Evolutionary conservation across 1,140 invertebrate genomes (phyloP).

Genomic region (Belonocnema kinseyi): DNA sequence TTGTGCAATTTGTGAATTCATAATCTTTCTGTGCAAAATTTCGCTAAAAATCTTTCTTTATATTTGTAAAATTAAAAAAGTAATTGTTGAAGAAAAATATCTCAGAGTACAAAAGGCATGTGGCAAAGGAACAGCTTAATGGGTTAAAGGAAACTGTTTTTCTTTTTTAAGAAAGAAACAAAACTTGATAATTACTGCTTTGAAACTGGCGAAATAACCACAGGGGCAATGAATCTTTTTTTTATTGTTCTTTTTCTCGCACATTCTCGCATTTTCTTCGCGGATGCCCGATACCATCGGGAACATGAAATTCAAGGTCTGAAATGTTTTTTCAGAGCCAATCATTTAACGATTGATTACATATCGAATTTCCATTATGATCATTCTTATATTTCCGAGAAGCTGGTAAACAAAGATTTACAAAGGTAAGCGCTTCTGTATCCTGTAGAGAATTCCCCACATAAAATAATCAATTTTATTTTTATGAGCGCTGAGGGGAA

Average conservation of each 20-base stretch:
- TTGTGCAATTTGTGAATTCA: too few species aligned
- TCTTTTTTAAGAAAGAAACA: too few species aligned
- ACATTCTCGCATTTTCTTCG: background rate
- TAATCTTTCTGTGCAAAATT: too few species aligned
- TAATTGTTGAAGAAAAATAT: too few species aligned
- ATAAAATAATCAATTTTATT: constrained; percentile 26
- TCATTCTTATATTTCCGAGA: constrained; percentile 47
- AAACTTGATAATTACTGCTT: too few species aligned
- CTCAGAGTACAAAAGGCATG: too few species aligned
- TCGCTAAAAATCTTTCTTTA: too few species aligned
- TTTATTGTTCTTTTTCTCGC: background rate
- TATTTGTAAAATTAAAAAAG: too few species aligned
- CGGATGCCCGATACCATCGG: background rate
- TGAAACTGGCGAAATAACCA: too few species aligned
- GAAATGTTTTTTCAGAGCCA: constrained; percentile 25
- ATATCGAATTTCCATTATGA: constrained; percentile 44
- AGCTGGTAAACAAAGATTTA: constrained; percentile 58
- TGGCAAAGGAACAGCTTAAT: too few species aligned
- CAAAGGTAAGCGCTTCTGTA: constrained; percentile 45
- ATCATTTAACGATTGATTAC: constrained; percentile 32
- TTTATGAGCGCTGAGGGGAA: background rate
- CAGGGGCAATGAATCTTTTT: too few species aligned
- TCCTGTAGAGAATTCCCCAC: constrained; percentile 14
- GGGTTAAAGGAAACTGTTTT: too few species aligned
- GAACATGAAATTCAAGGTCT: constrained; percentile 17